Base-by-base conservation (phyloP, 2,888 invertebrate species). In the Tenthredo amoena region DNA sequence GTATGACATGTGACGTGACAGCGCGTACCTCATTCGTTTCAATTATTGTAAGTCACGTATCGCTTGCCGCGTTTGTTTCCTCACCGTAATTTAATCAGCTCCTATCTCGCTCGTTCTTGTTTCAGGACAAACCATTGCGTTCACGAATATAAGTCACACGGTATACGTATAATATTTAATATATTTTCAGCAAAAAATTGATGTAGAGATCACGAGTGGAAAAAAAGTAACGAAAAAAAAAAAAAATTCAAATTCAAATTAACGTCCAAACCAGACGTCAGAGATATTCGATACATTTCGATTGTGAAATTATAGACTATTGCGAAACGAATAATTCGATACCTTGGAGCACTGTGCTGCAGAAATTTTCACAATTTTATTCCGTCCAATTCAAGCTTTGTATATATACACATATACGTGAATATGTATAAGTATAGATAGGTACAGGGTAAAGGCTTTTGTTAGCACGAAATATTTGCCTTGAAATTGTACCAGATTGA, bases 1-100 rank as follows among this genome's bases (percentile, higher is more conserved):
- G 87, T 84, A 77, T 68, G 34, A 34, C 86, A 86, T 84, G 85
- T 88, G 88, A 86, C 88, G 87, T 87, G 89, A 88, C 87, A 89
- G 87, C 86, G 86, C 86, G 84, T 87, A 88, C 88, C 90, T 90
- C 91, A 90, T 91, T 90, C 89, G 89, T 90, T 89, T 89, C 90
- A 91, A 92, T 92, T 92, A 91, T 90, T 90, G 91, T 91, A 91
- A 92, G 92, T 92, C 92, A 92, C 92, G 93, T 92, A 91, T 90
- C 87, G 88, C 85, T 87, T 86, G 88, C 86, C 88, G 89, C 87
- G 87, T 87, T 88, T 86, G 88, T 72, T 85, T 87, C 87, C 86
- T 58, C 50, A 87, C 88, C 87, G 87, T 90, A 91, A 91, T 91
- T 91, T 88, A 89, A 91, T 92, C 89, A 89, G 87, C 50, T 86